Conservation (phyloP, 2,113 vertebrate genomes). For the Tragelaphus imberbis region DNA sequence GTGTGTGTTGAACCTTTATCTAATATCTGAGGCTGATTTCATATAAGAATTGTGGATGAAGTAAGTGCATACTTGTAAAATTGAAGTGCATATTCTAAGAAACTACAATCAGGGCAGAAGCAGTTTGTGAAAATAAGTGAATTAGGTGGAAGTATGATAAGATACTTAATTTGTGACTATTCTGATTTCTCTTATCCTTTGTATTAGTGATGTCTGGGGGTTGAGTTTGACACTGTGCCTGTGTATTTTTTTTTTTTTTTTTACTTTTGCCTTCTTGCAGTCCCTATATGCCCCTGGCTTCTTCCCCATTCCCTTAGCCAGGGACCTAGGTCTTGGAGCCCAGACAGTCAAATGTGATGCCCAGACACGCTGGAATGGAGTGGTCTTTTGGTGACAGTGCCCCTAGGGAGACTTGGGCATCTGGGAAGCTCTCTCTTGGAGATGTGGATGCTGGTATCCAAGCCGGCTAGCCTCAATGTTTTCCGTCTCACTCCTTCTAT, state of each 20-base stretch:
- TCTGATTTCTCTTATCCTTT: neutral
- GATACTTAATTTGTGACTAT: neutral
- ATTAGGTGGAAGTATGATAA: neutral
- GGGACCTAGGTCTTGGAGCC: neutral
- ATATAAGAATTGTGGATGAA: neutral
- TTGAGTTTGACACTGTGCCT: neutral
- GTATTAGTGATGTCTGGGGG: neutral
- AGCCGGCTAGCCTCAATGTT: neutral
- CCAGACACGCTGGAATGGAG: neutral
- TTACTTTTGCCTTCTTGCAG: neutral
- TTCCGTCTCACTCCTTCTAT: neutral
- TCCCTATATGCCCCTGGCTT: neutral
- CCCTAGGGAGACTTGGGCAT: neutral
- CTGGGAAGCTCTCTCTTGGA: neutral
- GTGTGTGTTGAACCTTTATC: neutral
- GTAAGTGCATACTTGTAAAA: neutral
- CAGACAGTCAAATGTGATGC: neutral
- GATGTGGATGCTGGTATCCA: neutral
- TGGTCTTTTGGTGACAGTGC: neutral
- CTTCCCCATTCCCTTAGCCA: neutral
- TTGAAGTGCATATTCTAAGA: neutral
- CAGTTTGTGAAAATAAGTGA: neutral
- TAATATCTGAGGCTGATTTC: neutral
- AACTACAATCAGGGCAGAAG: neutral
- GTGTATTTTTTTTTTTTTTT: neutral